These are phyloP conservation scores for Hypselothyrea guttata DNA, from an alignment of 2,888 invertebrate species.

Conservation along the genomic window DNA sequence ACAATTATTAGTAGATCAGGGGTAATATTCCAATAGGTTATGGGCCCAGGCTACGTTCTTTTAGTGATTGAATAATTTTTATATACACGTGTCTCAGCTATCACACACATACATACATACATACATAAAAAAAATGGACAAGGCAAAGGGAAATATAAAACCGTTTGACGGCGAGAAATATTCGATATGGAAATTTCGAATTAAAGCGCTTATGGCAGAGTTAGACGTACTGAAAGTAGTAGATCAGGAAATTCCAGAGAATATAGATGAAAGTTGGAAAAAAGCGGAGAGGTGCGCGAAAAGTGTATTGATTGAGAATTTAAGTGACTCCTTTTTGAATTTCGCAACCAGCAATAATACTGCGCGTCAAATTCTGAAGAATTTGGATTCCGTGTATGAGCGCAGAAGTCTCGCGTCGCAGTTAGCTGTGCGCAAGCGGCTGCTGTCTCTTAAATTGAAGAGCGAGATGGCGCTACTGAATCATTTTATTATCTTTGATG, in stretches of 20 bases:
- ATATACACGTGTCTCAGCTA: too few species aligned
- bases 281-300: background rate
- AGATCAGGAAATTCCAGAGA: background rate
- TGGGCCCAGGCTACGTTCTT: too few species aligned
- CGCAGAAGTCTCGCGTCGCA: too few species aligned
- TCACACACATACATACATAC: too few species aligned
- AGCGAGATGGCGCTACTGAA: background rate
- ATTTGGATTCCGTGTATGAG: background rate
- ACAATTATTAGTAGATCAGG: too few species aligned
- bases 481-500: background rate
- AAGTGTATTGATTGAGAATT: background rate
- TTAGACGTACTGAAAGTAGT: background rate
- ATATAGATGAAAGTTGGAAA: background rate
- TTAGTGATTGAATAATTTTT: too few species aligned
- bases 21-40: too few species aligned
- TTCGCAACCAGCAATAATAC: background rate
- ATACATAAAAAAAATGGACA: too few species aligned
- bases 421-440: background rate
- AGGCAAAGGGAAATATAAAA: background rate
- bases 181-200: constrained; percentile 1
- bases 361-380: background rate
- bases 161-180: constrained; percentile 3
- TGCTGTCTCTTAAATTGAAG: background rate
- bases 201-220: background rate
- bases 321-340: too few species aligned